A percentile compares a stretch with the other conserved stretches of the same genome.
phyloP scores from a whole-genome alignment of 2,797 vertebrate species.

The Channallabes apus region DNA sequence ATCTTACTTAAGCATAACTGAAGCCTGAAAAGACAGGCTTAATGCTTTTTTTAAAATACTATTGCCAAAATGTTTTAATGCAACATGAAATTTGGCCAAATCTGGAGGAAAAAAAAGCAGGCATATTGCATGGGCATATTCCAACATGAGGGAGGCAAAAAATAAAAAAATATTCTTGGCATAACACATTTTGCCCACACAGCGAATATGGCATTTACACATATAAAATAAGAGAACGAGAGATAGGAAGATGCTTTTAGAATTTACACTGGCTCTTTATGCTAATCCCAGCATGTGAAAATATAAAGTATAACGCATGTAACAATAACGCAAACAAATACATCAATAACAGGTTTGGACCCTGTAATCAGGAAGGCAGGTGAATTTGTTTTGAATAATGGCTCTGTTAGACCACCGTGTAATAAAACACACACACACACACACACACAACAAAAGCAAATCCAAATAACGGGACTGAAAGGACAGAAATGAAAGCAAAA shows the following conservation, averaged over 20 bases:
- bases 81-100: not conserved
- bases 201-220: conserved; percentile 39
- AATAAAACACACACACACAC: no score
- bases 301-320: not conserved
- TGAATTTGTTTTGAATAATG: not conserved
- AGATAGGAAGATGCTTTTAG: conserved; percentile 2
- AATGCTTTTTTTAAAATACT: not conserved
- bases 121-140: conserved; percentile 34
- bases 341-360: not conserved
- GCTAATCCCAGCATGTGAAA: not conserved
- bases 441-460: no score
- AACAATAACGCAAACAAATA: not conserved
- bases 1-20: not conserved
- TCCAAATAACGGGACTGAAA: not conserved
- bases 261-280: not conserved
- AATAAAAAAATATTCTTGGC: not conserved
- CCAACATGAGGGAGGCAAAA: conserved; percentile 37
- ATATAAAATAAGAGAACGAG: conserved; percentile 28
- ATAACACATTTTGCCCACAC: conserved; percentile 45
- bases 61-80: conserved; percentile 4
- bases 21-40: not conserved
- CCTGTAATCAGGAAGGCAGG: not conserved
- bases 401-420: not conserved
- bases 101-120: conserved; percentile 9
- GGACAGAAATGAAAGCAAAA: not conserved